A percentile compares a stretch with the other conserved stretches of the same genome.
Conservation (phyloP, 2,797 vertebrate genomes). For the Helostoma temminkii region DNA sequence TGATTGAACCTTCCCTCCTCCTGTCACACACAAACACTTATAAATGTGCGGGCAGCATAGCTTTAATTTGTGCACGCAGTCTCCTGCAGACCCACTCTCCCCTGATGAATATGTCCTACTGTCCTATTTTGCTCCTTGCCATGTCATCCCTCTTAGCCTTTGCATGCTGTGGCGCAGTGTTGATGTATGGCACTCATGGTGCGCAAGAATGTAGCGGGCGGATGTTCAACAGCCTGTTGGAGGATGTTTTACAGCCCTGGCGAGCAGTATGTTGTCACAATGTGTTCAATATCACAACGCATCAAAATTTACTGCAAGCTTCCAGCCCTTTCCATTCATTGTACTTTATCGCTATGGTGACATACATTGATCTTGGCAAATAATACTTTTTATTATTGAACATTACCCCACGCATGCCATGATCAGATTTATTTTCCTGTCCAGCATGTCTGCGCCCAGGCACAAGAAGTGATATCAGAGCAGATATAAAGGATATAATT, state of each 20-base stretch:
- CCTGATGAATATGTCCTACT: slow-evolving; percentile 70
- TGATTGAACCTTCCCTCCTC: slow-evolving; percentile 57
- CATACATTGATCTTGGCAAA: slow-evolving; percentile 83
- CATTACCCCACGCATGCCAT: slow-evolving; percentile 77
- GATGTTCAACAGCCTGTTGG: slow-evolving; percentile 81
- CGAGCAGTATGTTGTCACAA: slow-evolving; percentile 80
- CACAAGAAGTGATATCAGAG: slow-evolving; percentile 61
- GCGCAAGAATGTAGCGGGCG: slow-evolving; percentile 61
- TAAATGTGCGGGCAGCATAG: slow-evolving; percentile 6
- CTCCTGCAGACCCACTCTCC: slow-evolving; percentile 25
- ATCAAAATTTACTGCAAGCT: slow-evolving; percentile 82
- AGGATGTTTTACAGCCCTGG: slow-evolving; percentile 81
- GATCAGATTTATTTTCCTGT: slow-evolving; percentile 83
- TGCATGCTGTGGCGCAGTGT: slow-evolving; percentile 52
- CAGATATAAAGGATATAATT: slow-evolving; percentile 48
- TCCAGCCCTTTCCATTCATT: slow-evolving; percentile 82
- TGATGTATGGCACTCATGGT: slow-evolving; percentile 75
- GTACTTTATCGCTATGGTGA: slow-evolving; percentile 78
- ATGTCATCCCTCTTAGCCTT: slow-evolving; percentile 68
- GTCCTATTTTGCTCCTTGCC: slow-evolving; percentile 67
- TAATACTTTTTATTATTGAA: slow-evolving; percentile 86
- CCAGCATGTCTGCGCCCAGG: slow-evolving; percentile 58
- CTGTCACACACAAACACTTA: slow-evolving; percentile 48
- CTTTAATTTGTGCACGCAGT: slow-evolving; percentile 40
- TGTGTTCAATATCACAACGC: slow-evolving; percentile 82